These are phyloP conservation scores for Agrochola macilenta DNA, from an alignment of 2,888 invertebrate genomes.

Conservation along the genomic window DNA sequence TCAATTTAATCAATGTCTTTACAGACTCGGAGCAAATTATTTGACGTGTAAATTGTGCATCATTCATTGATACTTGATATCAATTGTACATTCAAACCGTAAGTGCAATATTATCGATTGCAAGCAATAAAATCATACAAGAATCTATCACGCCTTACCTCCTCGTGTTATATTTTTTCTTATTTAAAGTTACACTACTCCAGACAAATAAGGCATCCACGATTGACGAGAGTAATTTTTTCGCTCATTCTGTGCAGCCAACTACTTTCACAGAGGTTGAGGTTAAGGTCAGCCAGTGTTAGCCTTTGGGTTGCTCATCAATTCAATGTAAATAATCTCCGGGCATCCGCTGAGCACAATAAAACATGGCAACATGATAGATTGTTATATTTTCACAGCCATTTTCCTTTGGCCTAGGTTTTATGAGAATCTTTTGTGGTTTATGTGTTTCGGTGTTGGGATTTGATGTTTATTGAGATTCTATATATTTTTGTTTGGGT, in stretches of 20 bases:
- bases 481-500: conserved; percentile 22
- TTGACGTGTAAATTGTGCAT: not conserved
- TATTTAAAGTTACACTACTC: conserved; percentile 54
- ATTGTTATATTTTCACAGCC: conserved; percentile 81
- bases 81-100: not conserved
- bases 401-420: conserved; percentile 72
- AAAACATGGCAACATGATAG: conserved; percentile 84
- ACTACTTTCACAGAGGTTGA: conserved; percentile 76
- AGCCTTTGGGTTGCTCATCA: conserved; percentile 83
- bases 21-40: not conserved
- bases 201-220: conserved; percentile 73
- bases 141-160: conserved; percentile 10
- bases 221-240: conserved; percentile 79
- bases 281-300: conserved; percentile 84
- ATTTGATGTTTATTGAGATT: conserved; percentile 39
- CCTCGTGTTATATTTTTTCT: conserved; percentile 51
- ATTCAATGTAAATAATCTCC: conserved; percentile 88
- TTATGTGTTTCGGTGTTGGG: conserved; percentile 39
- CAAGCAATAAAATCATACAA: conserved; percentile 24
- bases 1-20: not conserved
- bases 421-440: conserved; percentile 66
- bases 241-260: conserved; percentile 75
- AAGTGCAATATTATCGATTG: conserved; percentile 2
- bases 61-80: not conserved
- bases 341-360: conserved; percentile 83